Evolutionary conservation across 2,888 invertebrate species (phyloP).

Genomic region (Blastobasis adustella): DNA sequence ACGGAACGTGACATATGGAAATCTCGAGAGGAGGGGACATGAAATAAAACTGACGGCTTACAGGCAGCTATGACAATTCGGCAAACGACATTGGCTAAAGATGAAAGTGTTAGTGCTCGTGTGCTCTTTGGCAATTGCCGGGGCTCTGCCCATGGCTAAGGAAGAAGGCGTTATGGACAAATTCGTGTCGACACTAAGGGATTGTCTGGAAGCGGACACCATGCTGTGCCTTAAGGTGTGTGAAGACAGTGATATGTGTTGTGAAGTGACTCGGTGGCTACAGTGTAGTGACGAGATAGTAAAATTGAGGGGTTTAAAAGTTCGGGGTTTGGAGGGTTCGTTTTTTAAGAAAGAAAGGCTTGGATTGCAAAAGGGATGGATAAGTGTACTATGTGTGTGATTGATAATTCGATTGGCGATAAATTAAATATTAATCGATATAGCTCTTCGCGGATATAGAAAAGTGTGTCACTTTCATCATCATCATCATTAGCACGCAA

Average conservation of each 20-base stretch:
- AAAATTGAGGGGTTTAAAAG: not conserved
- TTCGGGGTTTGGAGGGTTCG: not conserved
- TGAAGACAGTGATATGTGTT: conserved; percentile 19
- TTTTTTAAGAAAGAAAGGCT: not conserved
- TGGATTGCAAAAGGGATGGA: not conserved
- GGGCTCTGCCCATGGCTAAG: conserved; percentile 53
- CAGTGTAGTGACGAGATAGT: conserved; percentile 12
- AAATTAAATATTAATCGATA: not conserved
- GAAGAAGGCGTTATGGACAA: conserved; percentile 55
- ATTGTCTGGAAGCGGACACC: conserved; percentile 81
- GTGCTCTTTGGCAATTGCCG: conserved; percentile 42
- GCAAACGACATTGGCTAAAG: conserved; percentile 41
- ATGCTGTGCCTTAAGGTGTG: conserved; percentile 84
- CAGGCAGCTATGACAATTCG: conserved; percentile 60
- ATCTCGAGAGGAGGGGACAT: conserved; percentile 45
- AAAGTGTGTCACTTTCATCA: no score
- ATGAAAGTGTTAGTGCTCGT: conserved; percentile 58
- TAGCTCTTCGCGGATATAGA: no score
- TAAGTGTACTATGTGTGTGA: not conserved
- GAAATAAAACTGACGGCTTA: conserved; percentile 62
- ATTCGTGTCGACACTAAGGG: conserved; percentile 70
- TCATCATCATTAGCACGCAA: not conserved
- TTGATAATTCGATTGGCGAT: no score
- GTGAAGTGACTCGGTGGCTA: conserved; percentile 35
- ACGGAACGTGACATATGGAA: conserved; percentile 57